Base-by-base conservation (phyloP, 2,888 invertebrate species). In the Keiferia lycopersicella region DNA sequence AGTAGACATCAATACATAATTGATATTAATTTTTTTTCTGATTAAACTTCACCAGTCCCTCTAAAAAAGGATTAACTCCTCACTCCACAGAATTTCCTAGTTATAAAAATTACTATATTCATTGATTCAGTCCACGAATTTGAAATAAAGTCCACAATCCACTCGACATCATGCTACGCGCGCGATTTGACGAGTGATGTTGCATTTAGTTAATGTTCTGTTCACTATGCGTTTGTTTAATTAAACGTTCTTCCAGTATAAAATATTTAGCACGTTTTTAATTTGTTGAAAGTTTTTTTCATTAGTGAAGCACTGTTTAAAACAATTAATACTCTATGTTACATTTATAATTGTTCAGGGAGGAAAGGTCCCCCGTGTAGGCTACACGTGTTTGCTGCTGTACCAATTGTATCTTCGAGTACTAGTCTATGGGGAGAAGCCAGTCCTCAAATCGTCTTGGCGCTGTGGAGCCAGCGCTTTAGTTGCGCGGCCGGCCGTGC, bases 381-480 rank as follows among this genome's bases (percentile, higher is more conserved):
- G 71, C 74, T 72, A 70, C 74, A 78, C 83, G 82, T 75, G 61
- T 66, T 79, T 84, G 78, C 80, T 84, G 84, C 83, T 82, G 84
- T 87, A 88, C 90, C 91, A 90, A 91, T 87, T 78, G 74, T 76
- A 84, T 76, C 80, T 76, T 84, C 81, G 82, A 86, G 84, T 86
- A 86, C 89, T 88, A 89, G 88, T 89, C 89, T 89, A 91, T 91
- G 91, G 91, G 83, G 91, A 91, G 91, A 91, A 91, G 91, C 87
- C 83, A 88, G 88, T 86, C 89, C 89, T 87, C 84, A 80, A 75
- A 82, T 79, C 78, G 78, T 74, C 77, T 80, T 83, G 83, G 76
- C 84, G 78, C 73, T 79, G 70, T 75, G 75, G 72, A 79, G 69
- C 76, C 76, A 73, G 70, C 73, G 76, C 77, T 81, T 88, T 82